Base-by-base conservation (phyloP, 1,140 invertebrate genomes). In the Sycophaga agraensis region DNA sequence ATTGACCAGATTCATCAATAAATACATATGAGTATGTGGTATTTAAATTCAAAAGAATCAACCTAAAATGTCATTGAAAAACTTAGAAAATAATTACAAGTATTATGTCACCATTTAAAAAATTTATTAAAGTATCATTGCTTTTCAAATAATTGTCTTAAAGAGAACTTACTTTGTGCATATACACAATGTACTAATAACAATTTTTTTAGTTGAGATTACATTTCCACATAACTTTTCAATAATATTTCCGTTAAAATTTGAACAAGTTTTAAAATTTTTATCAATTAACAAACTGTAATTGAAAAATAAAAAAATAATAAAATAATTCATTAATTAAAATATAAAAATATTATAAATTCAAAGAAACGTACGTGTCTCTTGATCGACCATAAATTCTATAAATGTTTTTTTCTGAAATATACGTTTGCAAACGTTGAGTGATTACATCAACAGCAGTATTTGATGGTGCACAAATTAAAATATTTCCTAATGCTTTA, bases 1-100 rank as follows among this genome's bases (percentile, higher is more conserved):
- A 87, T 72, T 94, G 91, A 12, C 91, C 92, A 17, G 90, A 90
- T 81, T 96, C 93, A 78, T 96, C 93, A 60, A 95, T 85, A 73
- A 96, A 92, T 43, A 93, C 79, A 73, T 94, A 89, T 22, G 87
- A 86, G 73, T 90, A 67, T 89, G 83, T 19, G 84, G 81, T 34
- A 3, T 65, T 22, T 17, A 76, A 73, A 2, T 62, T 42, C 26
- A 74, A 55, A 6, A 1, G 19, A 14, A 68, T 6, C 6, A 80
- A 65, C 62, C 76, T 78, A 16, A 24, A 66, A 63, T 11, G n/a
- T n/a, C n/a, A n/a, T n/a, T n/a, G n/a, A n/a, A n/a, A n/a, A n/a
- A n/a, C n/a, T n/a, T n/a, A n/a, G n/a, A n/a, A 26, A 22, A 11
- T 50, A 34, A 22, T n/a, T n/a, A n/a, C n/a, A n/a, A n/a, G n/a